Evolutionary conservation across 2,113 vertebrate species (phyloP), one percentile per base, ranked within the genome.

Genomic region (Pitta sordida): DNA sequence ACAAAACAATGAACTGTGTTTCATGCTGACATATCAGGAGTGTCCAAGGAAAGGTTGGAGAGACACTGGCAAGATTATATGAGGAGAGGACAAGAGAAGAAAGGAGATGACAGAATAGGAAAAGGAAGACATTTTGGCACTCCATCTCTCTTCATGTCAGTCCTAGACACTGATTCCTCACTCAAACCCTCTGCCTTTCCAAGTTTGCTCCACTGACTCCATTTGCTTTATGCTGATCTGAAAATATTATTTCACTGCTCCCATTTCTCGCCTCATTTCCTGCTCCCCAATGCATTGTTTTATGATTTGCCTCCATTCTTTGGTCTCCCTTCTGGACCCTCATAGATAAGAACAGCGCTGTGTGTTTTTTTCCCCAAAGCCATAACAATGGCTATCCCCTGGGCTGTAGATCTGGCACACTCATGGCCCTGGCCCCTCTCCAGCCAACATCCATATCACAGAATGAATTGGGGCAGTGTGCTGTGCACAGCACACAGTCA

Each of bases 401-500:
- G 81, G 86, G 84, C 70, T 63, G 70, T 67, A 46, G 82, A 37
- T 76, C 94, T 96, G 93, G 94, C 91, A 84, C 70, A 10, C 46
- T 58, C 20, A 41, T 1, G 71, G 41, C 3, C 55, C 71, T 96
- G 96, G 93, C 94, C 55, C 51, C 36, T 59, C 75, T 94, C 94
- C 94, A 96, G 79, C 78, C 20, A 74, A 27, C 91, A 52, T 51
- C 1, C 2, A 79, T 13, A 13, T 37, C 29, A 75, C 71, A 39
- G 78, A 30, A 79, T 94, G 95, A 96, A 94, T 94, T 6, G 14
- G 55, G 39, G 71, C 93, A 96, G 91, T 94, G 96, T 96, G 94
- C 91, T 73, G 89, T 39, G 46, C 94, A 80, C 84, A 76, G 89
- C 89, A 43, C 74, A n/a, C 93, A 91, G 84, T 96, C 96, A 94